Evolutionary conservation across 2,888 invertebrate genomes (phyloP).

Genomic region (Pseudeuparius sepicola): DNA sequence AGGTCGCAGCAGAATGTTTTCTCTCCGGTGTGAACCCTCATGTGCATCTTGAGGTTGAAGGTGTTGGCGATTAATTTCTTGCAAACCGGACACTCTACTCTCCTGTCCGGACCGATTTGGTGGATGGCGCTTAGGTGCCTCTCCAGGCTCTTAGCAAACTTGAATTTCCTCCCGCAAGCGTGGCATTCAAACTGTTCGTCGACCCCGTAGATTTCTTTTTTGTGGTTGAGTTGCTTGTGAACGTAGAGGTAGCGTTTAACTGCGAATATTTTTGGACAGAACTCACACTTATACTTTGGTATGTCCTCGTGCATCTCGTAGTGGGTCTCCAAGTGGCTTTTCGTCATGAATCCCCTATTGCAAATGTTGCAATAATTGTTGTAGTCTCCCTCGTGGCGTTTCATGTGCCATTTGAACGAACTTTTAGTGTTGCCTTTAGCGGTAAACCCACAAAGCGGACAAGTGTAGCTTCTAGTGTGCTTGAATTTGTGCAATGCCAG

Average conservation of each 20-base stretch:
- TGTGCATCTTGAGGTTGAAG: conserved; percentile 32
- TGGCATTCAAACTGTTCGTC: conserved; percentile 28
- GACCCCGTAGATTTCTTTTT: conserved; percentile 29
- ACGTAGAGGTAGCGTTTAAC: conserved; percentile 28
- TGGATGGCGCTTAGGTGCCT: conserved; percentile 32
- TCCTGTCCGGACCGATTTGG: conserved; percentile 28
- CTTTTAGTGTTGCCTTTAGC: conserved; percentile 13
- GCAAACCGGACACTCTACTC: conserved; percentile 29
- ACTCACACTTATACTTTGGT: conserved; percentile 30
- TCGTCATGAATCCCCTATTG: conserved; percentile 27
- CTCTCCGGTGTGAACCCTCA: conserved; percentile 32
- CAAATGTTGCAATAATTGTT: conserved; percentile 27
- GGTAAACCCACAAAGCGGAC: conserved; percentile 22
- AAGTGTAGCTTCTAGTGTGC: conserved; percentile 20
- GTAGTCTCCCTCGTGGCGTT: conserved; percentile 20
- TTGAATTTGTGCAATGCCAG: conserved; percentile 22
- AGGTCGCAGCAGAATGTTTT: conserved; percentile 29
- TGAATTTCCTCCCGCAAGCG: conserved; percentile 29
- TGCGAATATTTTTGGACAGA: conserved; percentile 31
- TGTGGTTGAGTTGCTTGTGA: conserved; percentile 30
- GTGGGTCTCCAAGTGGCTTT: conserved; percentile 25
- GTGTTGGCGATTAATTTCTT: conserved; percentile 31
- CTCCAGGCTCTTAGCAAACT: conserved; percentile 30
- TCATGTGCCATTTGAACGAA: conserved; percentile 20
- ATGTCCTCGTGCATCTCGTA: conserved; percentile 31